A percentile compares a stretch with the other conserved stretches of the same genome.
Evolutionary conservation across 1,140 invertebrate species (phyloP).

Genomic region (Platyscapa corneri): DNA sequence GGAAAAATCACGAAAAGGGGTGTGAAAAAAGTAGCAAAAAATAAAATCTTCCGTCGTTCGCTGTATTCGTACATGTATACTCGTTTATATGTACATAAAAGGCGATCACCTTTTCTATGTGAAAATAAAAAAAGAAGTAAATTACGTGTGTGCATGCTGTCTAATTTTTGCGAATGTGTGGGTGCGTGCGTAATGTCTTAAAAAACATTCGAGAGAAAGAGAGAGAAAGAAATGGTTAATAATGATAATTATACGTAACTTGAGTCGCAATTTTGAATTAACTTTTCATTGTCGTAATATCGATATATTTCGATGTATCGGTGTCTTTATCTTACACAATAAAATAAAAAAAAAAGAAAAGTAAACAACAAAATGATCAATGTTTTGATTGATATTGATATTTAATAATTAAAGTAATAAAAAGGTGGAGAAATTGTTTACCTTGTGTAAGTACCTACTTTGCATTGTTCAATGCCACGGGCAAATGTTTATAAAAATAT

Average conservation of each 20-base stretch:
- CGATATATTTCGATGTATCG: slow-evolving; percentile 71
- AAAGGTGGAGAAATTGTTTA: background rate
- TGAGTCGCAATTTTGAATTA: slow-evolving; percentile 59
- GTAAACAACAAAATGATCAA: slow-evolving; percentile 28
- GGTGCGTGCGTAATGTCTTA: slow-evolving; percentile 53
- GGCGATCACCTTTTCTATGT: slow-evolving; percentile 51
- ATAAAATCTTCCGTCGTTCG: slow-evolving; percentile 47
- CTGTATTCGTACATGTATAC: slow-evolving; percentile 55
- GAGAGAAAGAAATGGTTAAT: slow-evolving; percentile 21
- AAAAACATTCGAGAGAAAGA: slow-evolving; percentile 31
- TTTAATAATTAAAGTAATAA: background rate
- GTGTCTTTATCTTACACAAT: slow-evolving; percentile 60
- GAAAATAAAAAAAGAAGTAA: slow-evolving; percentile 52
- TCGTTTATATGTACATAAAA: slow-evolving; percentile 54
- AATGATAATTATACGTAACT: slow-evolving; percentile 23
- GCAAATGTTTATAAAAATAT: slow-evolving; percentile 38
- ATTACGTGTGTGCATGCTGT: slow-evolving; percentile 43
- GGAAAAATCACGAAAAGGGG: slow-evolving; percentile 40
- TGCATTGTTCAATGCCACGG: slow-evolving; percentile 28
- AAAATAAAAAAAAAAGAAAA: slow-evolving; percentile 41
- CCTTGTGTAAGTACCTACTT: slow-evolving; percentile 31
- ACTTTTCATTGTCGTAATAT: slow-evolving; percentile 66
- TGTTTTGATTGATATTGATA: slow-evolving; percentile 10
- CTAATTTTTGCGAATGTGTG: slow-evolving; percentile 50
- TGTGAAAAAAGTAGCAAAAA: slow-evolving; percentile 41